These are phyloP conservation scores for Phalacrocorax brasilianus DNA, from an alignment of 2,113 vertebrate genomes.

Conservation along the genomic window DNA sequence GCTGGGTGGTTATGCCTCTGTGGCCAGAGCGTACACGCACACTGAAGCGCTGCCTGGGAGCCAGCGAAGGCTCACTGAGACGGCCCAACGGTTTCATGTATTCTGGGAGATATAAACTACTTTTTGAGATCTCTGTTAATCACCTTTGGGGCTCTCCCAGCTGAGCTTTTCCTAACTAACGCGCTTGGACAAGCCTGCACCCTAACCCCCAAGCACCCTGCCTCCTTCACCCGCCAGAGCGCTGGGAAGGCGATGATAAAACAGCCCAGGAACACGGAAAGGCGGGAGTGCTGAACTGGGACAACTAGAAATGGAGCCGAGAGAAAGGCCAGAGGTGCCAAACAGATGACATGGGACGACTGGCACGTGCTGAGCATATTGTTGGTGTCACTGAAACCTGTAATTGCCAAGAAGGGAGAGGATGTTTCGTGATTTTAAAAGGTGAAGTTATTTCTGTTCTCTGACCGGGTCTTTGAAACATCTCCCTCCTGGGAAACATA, in stretches of 20 bases:
- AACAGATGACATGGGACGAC: accelerated
- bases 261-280: neutral
- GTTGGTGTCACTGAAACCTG: neutral
- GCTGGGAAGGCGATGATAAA: neutral
- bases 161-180: neutral
- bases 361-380: accelerated
- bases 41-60: neutral
- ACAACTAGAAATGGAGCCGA: neutral
- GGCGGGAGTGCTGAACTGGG: neutral
- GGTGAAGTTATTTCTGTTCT: neutral
- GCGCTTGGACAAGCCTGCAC: neutral
- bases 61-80: accelerated
- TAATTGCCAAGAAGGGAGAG: neutral
- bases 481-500: neutral
- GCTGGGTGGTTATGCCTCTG: no score
- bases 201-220: accelerated
- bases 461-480: neutral
- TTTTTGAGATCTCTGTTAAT: neutral
- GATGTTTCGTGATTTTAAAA: neutral
- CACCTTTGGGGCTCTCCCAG: neutral
- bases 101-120: neutral
- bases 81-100: accelerated
- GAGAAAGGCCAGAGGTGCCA: neutral
- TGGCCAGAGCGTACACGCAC: neutral
- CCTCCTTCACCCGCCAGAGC: no score